Percentiles rank a stretch among this genome's conserved stretches.
Conservation (phyloP, 2,888 invertebrate species). For the Aphodius granarius region DNA sequence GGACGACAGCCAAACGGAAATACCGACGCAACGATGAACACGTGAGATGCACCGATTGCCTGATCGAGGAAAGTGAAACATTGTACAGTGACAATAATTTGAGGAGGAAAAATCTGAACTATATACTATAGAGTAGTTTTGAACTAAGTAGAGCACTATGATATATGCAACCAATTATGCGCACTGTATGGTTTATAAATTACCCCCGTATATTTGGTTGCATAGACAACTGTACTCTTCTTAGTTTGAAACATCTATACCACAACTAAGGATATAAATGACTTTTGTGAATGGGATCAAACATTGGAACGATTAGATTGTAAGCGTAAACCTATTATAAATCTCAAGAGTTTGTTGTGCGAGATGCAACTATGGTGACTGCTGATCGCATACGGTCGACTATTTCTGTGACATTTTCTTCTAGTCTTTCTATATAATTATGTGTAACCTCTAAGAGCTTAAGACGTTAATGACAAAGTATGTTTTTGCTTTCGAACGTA, state of each 20-base stretch:
- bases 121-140: no score
- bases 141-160: no score
- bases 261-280: neutral
- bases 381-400: neutral
- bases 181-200: no score
- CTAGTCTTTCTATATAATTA: neutral
- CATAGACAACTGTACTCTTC: no score
- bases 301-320: neutral
- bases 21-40: constrained; percentile 43
- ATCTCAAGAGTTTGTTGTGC: neutral
- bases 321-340: neutral
- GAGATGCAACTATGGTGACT: neutral
- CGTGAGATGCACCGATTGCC: neutral
- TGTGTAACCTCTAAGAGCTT: neutral
- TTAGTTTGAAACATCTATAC: neutral
- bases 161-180: no score
- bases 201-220: no score
- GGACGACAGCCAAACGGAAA: constrained; percentile 55
- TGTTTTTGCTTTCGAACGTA: neutral
- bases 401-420: neutral
- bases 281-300: neutral
- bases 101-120: neutral
- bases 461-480: neutral
- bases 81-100: constrained; percentile 26
- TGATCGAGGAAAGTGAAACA: constrained; percentile 1